These are phyloP conservation scores for Oryctolagus cuniculus DNA, from an alignment of 2,113 vertebrate species.

Conservation along the genomic window mOryCun1.1 NC_091440.1:16358501-16359000, in stretches of 20 bases:
- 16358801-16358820: constrained; percentile 41
- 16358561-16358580: background rate
- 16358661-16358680: constrained; percentile 43
- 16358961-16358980: constrained; percentile 25
- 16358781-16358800: constrained; percentile 12
- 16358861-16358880: background rate
- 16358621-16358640: background rate
- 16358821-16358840: constrained; percentile 16
- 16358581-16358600: background rate
- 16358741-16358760: background rate
- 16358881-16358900: constrained; percentile 43
- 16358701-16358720: constrained; percentile 19
- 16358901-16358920: constrained; percentile 65
- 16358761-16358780: constrained; percentile 27
- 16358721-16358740: constrained; percentile 64
- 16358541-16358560: background rate
- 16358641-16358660: background rate
- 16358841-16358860: constrained; percentile 61
- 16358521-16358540: background rate
- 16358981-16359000: constrained; percentile 48
- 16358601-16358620: background rate
- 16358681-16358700: background rate
- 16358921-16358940: background rate
- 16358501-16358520: constrained; percentile 11
- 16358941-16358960: constrained; percentile 36